These are phyloP conservation scores for Struthidea cinerea DNA, from an alignment of 2,113 vertebrate genomes.

Conservation along the genomic window DNA sequence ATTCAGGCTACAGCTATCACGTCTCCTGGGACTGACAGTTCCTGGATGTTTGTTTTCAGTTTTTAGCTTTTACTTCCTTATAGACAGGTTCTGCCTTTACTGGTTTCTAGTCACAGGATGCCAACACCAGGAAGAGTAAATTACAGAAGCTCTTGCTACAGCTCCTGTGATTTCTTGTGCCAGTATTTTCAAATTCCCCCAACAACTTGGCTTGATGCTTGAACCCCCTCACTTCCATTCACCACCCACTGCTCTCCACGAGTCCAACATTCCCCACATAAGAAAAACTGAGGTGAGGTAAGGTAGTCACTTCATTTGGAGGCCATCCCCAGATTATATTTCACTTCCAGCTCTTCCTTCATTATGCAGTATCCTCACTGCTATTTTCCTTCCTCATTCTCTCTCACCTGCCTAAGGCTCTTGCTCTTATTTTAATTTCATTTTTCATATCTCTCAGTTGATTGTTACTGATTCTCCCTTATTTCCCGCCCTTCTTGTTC, in stretches of 20 bases:
- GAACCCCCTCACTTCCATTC: neutral
- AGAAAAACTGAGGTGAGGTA: neutral
- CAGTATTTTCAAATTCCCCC: neutral
- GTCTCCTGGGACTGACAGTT: neutral
- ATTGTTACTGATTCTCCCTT: neutral
- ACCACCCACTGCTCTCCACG: neutral
- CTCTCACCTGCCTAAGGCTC: neutral
- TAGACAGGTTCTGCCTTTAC: neutral
- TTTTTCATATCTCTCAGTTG: neutral
- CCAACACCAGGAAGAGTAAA: neutral
- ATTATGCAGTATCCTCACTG: neutral
- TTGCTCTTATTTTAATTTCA: neutral
- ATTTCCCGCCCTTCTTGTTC: neutral
- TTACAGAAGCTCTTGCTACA: neutral
- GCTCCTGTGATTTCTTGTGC: neutral
- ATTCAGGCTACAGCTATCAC: neutral
- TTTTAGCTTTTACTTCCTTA: conserved; percentile 37
- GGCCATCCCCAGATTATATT: neutral
- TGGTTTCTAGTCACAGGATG: neutral
- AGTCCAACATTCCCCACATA: neutral
- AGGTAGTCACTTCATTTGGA: neutral
- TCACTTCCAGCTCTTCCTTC: neutral
- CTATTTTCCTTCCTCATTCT: neutral
- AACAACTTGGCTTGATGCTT: neutral
- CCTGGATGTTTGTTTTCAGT: neutral